A percentile compares a stretch with the other conserved stretches of the same genome.
Conservation (phyloP, 2,113 vertebrate species). For the Taxidea taxus region DNA sequence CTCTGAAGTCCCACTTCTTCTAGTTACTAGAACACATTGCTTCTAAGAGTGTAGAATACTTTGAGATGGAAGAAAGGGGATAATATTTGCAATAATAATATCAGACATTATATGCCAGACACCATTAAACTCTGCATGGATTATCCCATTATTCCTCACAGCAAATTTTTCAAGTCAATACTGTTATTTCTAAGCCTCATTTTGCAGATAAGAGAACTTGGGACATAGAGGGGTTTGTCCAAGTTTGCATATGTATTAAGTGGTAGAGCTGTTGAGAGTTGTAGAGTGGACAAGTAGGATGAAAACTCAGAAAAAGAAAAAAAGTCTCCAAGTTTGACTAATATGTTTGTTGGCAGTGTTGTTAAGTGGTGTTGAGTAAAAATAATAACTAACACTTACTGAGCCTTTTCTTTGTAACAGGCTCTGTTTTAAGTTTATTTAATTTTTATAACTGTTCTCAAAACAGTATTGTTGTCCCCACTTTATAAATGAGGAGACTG, state of each 20-base stretch:
- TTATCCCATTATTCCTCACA: not conserved
- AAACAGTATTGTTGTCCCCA: not conserved
- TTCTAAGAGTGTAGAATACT: constrained; percentile 19
- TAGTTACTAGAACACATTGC: not conserved
- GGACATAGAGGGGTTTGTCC: not conserved
- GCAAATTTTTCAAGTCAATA: not conserved
- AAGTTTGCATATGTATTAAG: not conserved
- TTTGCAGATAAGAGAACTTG: not conserved
- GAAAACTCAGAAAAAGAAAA: not conserved
- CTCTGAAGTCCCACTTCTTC: not conserved
- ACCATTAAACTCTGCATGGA: not conserved
- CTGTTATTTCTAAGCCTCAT: not conserved
- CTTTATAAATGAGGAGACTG: constrained; percentile 25
- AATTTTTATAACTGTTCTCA: not conserved
- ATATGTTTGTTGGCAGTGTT: not conserved
- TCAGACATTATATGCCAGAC: not conserved
- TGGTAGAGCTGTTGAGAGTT: constrained; percentile 13
- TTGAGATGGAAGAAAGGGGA: not conserved
- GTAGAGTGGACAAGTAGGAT: not conserved
- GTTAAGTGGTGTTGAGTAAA: not conserved
- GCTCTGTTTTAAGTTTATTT: not conserved
- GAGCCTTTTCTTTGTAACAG: not conserved
- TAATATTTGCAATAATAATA: not conserved
- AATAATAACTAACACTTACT: not conserved
- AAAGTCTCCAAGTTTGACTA: not conserved